These are phyloP conservation scores for Steatocranus sp. DNA, from an alignment of 2,797 vertebrate genomes.

Conservation along the genomic window DNA sequence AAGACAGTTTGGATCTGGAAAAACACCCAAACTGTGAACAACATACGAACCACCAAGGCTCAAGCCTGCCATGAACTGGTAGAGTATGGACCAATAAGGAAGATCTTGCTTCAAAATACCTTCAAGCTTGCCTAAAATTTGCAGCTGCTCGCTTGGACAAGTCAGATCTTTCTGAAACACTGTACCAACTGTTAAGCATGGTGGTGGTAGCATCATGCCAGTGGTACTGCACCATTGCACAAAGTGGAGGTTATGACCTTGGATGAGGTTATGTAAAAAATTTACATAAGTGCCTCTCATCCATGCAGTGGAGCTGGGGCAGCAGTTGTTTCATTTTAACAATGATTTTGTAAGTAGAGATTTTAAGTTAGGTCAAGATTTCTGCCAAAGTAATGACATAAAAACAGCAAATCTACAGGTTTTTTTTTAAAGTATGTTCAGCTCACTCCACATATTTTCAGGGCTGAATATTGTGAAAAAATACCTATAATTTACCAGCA, in stretches of 20 bases:
- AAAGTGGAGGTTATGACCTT: background rate
- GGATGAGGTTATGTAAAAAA: background rate
- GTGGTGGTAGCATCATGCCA: background rate
- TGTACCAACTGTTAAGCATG: background rate
- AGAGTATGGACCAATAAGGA: background rate
- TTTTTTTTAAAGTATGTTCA: rapidly evolving
- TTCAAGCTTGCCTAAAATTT: background rate
- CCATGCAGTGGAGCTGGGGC: background rate
- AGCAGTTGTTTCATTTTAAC: background rate
- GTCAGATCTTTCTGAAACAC: background rate
- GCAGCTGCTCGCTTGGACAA: background rate
- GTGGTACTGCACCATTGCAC: background rate
- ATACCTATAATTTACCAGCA: background rate
- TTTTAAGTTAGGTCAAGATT: background rate
- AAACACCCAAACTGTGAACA: background rate
- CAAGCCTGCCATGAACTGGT: background rate
- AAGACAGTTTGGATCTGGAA: background rate
- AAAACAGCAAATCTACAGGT: background rate
- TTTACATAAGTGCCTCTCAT: background rate
- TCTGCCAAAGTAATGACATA: background rate
- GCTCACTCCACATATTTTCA: background rate
- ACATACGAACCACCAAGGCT: rapidly evolving
- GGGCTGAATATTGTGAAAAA: background rate
- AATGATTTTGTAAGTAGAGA: background rate
- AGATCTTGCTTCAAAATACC: background rate